Evolutionary conservation across 2,888 invertebrate genomes (phyloP).

Genomic region (Patella ulyssiponensis): DNA sequence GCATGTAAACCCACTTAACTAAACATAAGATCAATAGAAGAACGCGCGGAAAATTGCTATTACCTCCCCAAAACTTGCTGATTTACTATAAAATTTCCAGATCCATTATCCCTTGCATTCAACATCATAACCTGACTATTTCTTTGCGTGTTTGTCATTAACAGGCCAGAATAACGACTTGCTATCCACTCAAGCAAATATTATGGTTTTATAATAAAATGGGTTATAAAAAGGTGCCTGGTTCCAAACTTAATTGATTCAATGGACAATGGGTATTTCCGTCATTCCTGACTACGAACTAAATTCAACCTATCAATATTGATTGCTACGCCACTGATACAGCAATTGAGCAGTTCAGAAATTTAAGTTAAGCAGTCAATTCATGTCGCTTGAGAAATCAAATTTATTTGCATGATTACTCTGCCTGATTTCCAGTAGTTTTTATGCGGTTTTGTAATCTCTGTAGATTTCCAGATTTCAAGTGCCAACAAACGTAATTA

Average conservation of each 20-base stretch:
- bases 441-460: too few species aligned
- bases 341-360: not conserved
- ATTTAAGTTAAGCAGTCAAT: constrained; percentile 2
- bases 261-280: not conserved
- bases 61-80: too few species aligned
- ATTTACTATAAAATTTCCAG: too few species aligned
- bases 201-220: constrained; percentile 11
- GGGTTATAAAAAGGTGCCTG: not conserved
- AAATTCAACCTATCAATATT: not conserved
- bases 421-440: not conserved
- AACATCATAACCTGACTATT: too few species aligned
- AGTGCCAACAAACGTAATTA: too few species aligned
- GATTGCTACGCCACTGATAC: not conserved
- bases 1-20: too few species aligned
- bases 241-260: constrained; percentile 7
- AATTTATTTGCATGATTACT: constrained; percentile 10
- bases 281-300: too few species aligned
- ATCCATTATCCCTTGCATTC: too few species aligned
- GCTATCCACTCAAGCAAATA: constrained; percentile 1
- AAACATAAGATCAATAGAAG: too few species aligned
- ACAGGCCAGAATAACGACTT: not conserved
- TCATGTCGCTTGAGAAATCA: constrained; percentile 11
- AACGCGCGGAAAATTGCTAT: too few species aligned
- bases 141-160: not conserved
- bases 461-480: too few species aligned